Conservation (phyloP, 2,797 vertebrate species). For the Urocyon cinereoargenteus region DNA sequence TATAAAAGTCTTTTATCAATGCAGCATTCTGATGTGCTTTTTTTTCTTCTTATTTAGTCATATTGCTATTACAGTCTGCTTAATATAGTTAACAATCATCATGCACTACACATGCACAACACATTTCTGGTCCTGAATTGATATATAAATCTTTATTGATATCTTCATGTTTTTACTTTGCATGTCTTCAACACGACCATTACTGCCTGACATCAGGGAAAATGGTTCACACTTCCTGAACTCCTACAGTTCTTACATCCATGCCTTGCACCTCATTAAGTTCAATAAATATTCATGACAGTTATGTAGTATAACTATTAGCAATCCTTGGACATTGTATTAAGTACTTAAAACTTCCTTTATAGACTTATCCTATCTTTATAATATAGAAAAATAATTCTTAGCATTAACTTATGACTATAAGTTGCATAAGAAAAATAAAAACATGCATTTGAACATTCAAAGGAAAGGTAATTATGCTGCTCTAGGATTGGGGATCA, state of each 20-base stretch:
- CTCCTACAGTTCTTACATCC: not conserved
- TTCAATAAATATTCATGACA: not conserved
- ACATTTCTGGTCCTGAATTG: not conserved
- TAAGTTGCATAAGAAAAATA: not conserved
- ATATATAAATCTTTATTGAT: not conserved
- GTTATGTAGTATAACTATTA: not conserved
- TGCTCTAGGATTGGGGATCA: not conserved
- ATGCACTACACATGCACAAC: not conserved
- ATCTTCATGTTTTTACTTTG: not conserved
- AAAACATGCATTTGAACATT: not conserved
- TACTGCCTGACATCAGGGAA: not conserved
- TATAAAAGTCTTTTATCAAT: not conserved
- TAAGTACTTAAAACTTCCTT: not conserved
- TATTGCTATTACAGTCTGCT: not conserved
- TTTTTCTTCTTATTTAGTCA: not conserved
- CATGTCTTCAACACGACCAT: not conserved
- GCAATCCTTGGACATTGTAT: not conserved
- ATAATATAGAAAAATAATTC: slow-evolving; percentile 15
- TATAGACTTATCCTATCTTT: not conserved
- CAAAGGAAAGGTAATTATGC: not conserved
- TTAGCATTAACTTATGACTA: not conserved
- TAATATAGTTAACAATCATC: not conserved
- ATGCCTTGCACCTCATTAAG: not conserved
- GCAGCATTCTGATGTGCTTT: not conserved
- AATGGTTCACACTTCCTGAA: not conserved